Evolutionary conservation across 2,797 vertebrate species (phyloP).

Genomic region (Phoxinus dragarum): DNA sequence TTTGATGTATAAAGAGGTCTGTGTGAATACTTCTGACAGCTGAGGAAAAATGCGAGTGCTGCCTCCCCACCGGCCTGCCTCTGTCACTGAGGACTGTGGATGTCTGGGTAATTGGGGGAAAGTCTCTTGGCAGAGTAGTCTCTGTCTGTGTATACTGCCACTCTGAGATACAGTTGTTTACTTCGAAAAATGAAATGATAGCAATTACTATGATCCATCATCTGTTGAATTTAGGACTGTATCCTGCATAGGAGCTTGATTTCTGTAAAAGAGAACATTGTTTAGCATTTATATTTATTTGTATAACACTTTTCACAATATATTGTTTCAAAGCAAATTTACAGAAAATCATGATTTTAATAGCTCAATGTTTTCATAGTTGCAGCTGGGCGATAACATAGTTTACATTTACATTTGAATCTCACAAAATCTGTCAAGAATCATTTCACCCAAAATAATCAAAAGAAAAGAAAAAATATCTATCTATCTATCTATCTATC

Average conservation of each 20-base stretch:
- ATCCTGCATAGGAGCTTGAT: not conserved
- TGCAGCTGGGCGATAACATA: not conserved
- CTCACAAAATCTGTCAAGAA: not conserved
- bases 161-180: conserved; percentile 9
- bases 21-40: conserved; percentile 6
- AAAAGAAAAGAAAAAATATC: too few relatives aligned
- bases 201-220: not conserved
- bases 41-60: conserved; percentile 9
- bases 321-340: not conserved
- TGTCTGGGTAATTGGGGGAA: conserved; percentile 50
- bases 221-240: not conserved
- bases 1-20: not conserved
- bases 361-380: not conserved
- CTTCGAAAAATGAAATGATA: not conserved
- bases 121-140: not conserved
- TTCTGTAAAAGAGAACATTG: conserved; percentile 4
- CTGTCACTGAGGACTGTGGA: conserved; percentile 34
- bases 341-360: not conserved
- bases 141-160: not conserved
- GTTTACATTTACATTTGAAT: not conserved
- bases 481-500: too few relatives aligned
- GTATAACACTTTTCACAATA: not conserved
- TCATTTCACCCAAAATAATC: too few relatives aligned
- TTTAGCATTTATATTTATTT: not conserved
- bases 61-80: not conserved